Conservation (phyloP, 2,113 vertebrate species). For the Hippocampus barbouri region DNA sequence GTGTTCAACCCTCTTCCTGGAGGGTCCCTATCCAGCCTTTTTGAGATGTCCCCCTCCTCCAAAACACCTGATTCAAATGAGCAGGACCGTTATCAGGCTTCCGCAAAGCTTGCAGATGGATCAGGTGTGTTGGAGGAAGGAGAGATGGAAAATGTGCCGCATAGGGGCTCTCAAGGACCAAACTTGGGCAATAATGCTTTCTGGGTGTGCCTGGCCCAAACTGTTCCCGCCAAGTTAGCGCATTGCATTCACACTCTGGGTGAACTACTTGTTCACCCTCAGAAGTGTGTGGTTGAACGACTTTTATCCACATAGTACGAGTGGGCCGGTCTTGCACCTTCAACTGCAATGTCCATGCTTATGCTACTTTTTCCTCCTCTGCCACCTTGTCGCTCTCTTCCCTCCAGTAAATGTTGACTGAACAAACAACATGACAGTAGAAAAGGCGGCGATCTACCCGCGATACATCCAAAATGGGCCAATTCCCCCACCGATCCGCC, state of each 20-base stretch:
- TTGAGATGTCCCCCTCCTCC: too few species aligned
- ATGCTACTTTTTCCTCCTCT: slow-evolving; percentile 4
- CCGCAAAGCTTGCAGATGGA: too few species aligned
- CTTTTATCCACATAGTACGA: background rate
- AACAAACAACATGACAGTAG: slow-evolving; percentile 60
- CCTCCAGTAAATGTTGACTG: slow-evolving; percentile 72
- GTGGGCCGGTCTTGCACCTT: slow-evolving; percentile 7
- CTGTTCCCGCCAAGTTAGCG: background rate
- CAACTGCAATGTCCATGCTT: slow-evolving; percentile 13
- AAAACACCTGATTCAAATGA: too few species aligned
- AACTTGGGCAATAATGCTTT: too few species aligned
- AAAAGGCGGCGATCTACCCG: slow-evolving; percentile 73
- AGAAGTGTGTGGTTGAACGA: background rate
- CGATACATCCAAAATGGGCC: slow-evolving; percentile 65
- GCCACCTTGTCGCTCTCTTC: slow-evolving; percentile 23
- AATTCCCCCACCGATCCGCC: background rate
- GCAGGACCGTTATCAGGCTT: too few species aligned
- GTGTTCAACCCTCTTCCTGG: too few species aligned
- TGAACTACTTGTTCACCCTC: too few species aligned
- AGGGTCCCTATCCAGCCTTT: too few species aligned
- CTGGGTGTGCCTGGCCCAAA: background rate
- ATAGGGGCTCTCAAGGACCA: too few species aligned
- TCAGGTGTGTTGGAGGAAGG: too few species aligned
- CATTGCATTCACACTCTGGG: background rate
- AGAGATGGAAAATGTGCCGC: too few species aligned